Percentiles rank a stretch among this genome's conserved stretches.
phyloP scores from a whole-genome alignment of 2,113 vertebrate species.

The Lycaon pictus region DNA sequence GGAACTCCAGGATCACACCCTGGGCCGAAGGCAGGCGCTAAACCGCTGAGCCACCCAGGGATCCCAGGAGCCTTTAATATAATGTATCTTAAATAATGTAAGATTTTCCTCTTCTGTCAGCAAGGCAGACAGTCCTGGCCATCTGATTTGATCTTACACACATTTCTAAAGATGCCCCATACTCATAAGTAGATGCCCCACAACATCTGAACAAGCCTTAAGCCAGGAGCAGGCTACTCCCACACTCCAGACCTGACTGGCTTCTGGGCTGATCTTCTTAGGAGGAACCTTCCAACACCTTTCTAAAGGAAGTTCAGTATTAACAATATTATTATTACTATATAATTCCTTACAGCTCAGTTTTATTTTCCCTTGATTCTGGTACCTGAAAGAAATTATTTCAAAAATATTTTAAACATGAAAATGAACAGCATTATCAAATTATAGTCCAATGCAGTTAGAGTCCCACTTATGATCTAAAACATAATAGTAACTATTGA shows the following conservation, averaged over 20 bases:
- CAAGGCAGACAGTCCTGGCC: not conserved
- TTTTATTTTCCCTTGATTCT: not conserved
- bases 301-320: not conserved
- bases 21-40: no score
- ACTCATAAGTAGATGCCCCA: no score
- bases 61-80: not conserved
- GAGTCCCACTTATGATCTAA: not conserved
- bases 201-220: not conserved
- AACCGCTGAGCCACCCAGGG: no score
- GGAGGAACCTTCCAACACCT: not conserved
- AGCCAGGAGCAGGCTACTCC: not conserved
- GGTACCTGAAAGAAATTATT: not conserved
- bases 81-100: not conserved
- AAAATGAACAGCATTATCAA: slow-evolving; percentile 20
- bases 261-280: not conserved
- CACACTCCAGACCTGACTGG: not conserved
- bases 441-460: not conserved
- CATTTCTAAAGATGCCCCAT: not conserved
- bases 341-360: not conserved
- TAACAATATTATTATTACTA: not conserved
- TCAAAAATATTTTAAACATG: slow-evolving; percentile 30
- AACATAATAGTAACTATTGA: not conserved
- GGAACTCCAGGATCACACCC: no score
- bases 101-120: not conserved
- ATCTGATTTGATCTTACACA: not conserved